Base-by-base conservation (phyloP, 2,888 invertebrate genomes). In the Melinaea marsaeus region DNA sequence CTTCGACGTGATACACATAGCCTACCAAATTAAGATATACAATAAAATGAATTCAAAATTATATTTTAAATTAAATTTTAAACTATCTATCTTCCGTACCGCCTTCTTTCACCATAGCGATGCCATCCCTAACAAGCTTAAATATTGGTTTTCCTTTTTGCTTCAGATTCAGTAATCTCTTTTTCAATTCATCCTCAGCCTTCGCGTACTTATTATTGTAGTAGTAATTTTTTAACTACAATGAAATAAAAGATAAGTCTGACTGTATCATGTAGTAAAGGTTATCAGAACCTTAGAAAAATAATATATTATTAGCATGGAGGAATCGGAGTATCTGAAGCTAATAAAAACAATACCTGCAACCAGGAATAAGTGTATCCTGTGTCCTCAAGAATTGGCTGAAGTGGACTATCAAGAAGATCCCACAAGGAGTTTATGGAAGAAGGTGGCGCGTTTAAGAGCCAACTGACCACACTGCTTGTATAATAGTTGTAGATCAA, bases 401-500 rank as follows among this genome's bases (percentile, higher is more conserved):
- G 83, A 7, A 92, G 74, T 0, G 88, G 83, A 69, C 92, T 92
- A 1, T 91, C 84, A 7, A 91, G 74, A 5, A 93, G 80, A 71
- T 92, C 92, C 62, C 81, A 73, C 47, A 92, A 75, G 2, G 90
- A 89, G 75, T 84, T 88, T 62, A 92, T 86, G 54, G 90, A 85
- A 3, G 86, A 84, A 0, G 92, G 90, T 1, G 90, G 88, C 1
- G 87, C 90, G 57, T 85, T 92, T 42, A 93, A 79, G 4, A 92
- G 77, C 77, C 92, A 92, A 58, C 92, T 92, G 4, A 93, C 92
- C 13, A 93, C 91, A 66, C 92, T 92, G 57, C 92, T 92, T 0
- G 92, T 92, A 76, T 92, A 93, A 77, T 92, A 92, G 74, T 92
- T 92, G 77, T 91, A 92, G 3, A 92, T 79, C 11, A 92, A 75